Evolutionary conservation across 2,888 invertebrate genomes (phyloP).

Genomic region (Dexiosoma caninum): DNA sequence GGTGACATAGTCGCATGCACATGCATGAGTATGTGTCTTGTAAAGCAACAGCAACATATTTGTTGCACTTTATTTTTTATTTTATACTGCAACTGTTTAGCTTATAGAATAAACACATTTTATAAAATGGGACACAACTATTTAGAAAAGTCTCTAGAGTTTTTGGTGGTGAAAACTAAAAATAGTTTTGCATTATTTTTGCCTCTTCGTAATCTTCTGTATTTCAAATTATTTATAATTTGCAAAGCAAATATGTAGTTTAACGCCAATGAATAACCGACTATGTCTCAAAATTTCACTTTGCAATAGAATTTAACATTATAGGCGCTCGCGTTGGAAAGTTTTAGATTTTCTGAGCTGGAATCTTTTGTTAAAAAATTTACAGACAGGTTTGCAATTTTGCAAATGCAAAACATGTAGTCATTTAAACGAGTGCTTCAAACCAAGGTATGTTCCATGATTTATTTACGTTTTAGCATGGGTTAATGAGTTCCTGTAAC

Average conservation of each 20-base stretch:
- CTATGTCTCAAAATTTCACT: no score
- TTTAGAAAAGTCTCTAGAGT: neutral
- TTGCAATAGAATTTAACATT: no score
- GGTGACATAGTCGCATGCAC: neutral
- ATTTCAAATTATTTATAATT: neutral
- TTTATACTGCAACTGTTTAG: neutral
- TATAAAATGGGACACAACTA: slow-evolving; percentile 18
- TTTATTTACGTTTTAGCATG: no score
- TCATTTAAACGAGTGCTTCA: no score
- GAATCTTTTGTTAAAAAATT: no score
- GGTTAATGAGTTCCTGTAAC: no score
- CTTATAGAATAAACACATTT: neutral
- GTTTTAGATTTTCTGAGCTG: no score
- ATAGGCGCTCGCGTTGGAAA: no score
- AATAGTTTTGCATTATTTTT: neutral
- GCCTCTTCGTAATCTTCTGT: neutral
- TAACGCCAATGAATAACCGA: no score
- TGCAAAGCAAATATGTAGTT: neutral
- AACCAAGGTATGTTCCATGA: no score
- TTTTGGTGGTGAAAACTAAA: neutral
- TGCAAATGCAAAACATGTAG: no score
- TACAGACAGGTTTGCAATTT: no score
- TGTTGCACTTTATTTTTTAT: neutral
- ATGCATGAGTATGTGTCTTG: neutral
- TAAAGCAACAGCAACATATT: neutral